Conservation (phyloP, 2,113 vertebrate species). For the Thamnaconus septentrionalis region DNA sequence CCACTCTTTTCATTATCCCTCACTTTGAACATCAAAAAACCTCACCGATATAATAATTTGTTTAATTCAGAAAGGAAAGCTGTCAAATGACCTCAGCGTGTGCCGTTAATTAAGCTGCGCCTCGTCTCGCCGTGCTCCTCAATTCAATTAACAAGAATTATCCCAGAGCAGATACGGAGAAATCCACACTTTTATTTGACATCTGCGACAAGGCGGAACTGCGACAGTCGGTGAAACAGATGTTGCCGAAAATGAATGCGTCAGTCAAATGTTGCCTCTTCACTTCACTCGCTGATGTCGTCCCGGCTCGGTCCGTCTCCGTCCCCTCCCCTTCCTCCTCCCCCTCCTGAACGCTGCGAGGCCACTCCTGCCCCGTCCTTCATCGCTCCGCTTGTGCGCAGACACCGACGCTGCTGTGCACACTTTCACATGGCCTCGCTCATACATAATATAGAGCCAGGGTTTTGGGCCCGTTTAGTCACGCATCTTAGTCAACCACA, state of each 20-base stretch:
- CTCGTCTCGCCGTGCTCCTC: neutral
- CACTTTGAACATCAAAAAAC: constrained; percentile 25
- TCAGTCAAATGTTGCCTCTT: neutral
- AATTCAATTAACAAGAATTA: neutral
- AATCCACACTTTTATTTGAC: neutral
- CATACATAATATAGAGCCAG: constrained; percentile 28
- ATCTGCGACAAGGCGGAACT: neutral
- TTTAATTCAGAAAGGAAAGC: constrained; percentile 22
- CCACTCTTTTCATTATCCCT: constrained; percentile 26
- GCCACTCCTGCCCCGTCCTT: no score
- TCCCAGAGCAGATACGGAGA: neutral
- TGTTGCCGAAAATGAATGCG: neutral
- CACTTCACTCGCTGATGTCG: neutral
- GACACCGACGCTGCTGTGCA: neutral
- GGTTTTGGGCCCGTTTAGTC: constrained; percentile 41
- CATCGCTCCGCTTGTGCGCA: neutral
- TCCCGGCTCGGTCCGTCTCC: no score
- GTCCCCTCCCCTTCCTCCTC: no score
- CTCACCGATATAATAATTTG: constrained; percentile 16
- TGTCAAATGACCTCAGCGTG: constrained; percentile 3
- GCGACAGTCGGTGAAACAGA: neutral
- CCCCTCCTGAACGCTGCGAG: no score
- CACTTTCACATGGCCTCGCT: constrained; percentile 3
- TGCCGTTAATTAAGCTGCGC: neutral
- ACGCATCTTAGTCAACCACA: constrained; percentile 36